Base-by-base conservation (phyloP, 2,888 invertebrate species). In the Diloba caeruleocephala region DNA sequence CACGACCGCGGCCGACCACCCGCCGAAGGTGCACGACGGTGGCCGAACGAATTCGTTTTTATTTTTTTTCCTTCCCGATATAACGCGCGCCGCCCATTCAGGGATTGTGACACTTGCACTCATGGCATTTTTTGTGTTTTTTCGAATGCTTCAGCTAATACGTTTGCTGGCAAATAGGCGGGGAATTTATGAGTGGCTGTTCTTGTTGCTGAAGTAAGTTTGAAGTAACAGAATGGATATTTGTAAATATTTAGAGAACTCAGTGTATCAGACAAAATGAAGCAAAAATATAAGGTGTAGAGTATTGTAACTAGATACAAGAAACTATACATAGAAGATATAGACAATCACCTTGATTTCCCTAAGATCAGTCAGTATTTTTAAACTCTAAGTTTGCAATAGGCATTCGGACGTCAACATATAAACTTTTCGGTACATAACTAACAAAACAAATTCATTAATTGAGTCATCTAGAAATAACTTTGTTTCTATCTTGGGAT, bases 31-130 rank as follows among this genome's bases (percentile, higher is more conserved):
- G 71, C 64, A 65, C 78, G 73, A 65, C 70, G 65, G 76, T 59
- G 71, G 41, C 51, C 53, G 64, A 55, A 42, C 2, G 71, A 7
- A 66, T 65, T 74, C 66, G 68, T 61, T 74, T 71, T 78, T 69
- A 17, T 62, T 83, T 82, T 84, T 82, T 83, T 79, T 34, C 50
- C 69, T 59, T 74, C 66, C 82, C 76, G 76, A 74, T 81, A 82
- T 87, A 82, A 81, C 84, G 80, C 69, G 65, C 60, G 68, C 71
- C 85, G 76, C 85, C 78, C 84, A 87, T 85, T 85, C 81, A 83
- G 80, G 45, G 68, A 71, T 69, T 75, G 66, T 74, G 78, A 78
- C 74, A 71, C 76, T 78, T 75, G 72, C 71, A 68, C 74, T 66
- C 63, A 31, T 41, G 58, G 53, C 49, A 61, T 62, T 71, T 68